These are phyloP conservation scores for Habropoda laboriosa DNA, from an alignment of 1,140 invertebrate genomes.

Conservation along the genomic window DNA sequence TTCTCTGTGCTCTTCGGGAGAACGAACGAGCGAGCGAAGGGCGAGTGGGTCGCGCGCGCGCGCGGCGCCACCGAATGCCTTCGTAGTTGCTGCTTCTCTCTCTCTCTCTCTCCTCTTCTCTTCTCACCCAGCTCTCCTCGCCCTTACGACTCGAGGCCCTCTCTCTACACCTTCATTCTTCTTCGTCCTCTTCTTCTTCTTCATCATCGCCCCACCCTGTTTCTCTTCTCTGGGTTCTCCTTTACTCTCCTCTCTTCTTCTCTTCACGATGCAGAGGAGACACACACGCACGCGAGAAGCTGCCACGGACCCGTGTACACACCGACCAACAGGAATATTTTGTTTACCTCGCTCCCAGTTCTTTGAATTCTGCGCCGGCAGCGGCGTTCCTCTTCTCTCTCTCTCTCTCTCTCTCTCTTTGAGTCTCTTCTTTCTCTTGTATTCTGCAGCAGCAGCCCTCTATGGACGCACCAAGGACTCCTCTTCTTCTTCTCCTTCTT, in stretches of 20 bases:
- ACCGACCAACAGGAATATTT: constrained; percentile 77
- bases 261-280: not conserved
- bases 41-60: constrained; percentile 22
- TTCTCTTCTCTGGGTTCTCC: too few relatives aligned
- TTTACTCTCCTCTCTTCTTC: too few relatives aligned
- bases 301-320: constrained; percentile 30
- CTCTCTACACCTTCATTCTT: constrained; percentile 33
- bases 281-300: not conserved
- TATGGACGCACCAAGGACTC: constrained; percentile 59
- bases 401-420: not conserved
- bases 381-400: constrained; percentile 40
- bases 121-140: constrained; percentile 33
- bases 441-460: not conserved
- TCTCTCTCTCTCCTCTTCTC: too few relatives aligned
- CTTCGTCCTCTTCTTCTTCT: constrained; percentile 15
- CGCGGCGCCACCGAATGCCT: constrained; percentile 75
- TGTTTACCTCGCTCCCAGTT: constrained; percentile 80
- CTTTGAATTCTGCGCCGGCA: constrained; percentile 76
- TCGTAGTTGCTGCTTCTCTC: constrained; percentile 51
- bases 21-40: too few relatives aligned
- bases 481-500: constrained; percentile 45
- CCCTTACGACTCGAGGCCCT: constrained; percentile 13
- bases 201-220: constrained; percentile 1
- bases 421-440: constrained; percentile 2
- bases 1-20: constrained; percentile 39